phyloP scores from a whole-genome alignment of 2,888 invertebrate species.

The Macrosoma leucophasiata region DNA sequence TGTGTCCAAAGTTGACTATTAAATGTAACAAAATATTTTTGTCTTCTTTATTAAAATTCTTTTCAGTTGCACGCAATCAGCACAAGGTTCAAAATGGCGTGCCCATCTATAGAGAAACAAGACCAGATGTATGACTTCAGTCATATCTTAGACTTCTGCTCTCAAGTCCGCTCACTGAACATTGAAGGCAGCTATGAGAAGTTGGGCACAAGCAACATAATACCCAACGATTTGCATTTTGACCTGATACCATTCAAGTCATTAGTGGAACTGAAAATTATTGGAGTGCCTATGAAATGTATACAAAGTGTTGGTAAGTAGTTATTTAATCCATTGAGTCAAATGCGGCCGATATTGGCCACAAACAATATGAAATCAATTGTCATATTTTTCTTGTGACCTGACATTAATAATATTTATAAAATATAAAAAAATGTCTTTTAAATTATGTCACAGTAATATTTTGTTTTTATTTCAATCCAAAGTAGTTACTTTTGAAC shows the following conservation, averaged over 20 bases:
- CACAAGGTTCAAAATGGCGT: slow-evolving; percentile 89
- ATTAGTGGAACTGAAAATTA: slow-evolving; percentile 81
- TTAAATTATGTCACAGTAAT: too few relatives aligned
- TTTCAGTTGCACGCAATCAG: slow-evolving; percentile 92
- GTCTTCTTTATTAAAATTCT: slow-evolving; percentile 13
- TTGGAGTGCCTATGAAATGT: slow-evolving; percentile 80
- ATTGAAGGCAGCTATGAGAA: slow-evolving; percentile 80
- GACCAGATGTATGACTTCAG: slow-evolving; percentile 92
- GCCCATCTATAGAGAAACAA: slow-evolving; percentile 85
- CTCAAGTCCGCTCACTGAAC: slow-evolving; percentile 80
- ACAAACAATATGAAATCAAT: too few relatives aligned
- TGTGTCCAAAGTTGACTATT: too few relatives aligned
- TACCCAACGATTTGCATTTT: slow-evolving; percentile 85
- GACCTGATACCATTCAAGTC: slow-evolving; percentile 90
- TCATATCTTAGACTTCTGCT: slow-evolving; percentile 92
- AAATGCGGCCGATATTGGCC: too few relatives aligned
- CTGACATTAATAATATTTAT: too few relatives aligned
- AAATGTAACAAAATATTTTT: not conserved
- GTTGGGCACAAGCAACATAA: slow-evolving; percentile 89
- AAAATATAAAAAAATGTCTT: too few relatives aligned
- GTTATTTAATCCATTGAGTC: too few relatives aligned
- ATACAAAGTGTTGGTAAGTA: slow-evolving; percentile 77
- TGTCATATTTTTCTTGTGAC: too few relatives aligned
- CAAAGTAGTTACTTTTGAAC: too few relatives aligned
- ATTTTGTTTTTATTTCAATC: too few relatives aligned